Evolutionary conservation across 1,140 invertebrate genomes (phyloP), one percentile per base, ranked within the genome.

Genomic region (Saxidomus purpurata): DNA sequence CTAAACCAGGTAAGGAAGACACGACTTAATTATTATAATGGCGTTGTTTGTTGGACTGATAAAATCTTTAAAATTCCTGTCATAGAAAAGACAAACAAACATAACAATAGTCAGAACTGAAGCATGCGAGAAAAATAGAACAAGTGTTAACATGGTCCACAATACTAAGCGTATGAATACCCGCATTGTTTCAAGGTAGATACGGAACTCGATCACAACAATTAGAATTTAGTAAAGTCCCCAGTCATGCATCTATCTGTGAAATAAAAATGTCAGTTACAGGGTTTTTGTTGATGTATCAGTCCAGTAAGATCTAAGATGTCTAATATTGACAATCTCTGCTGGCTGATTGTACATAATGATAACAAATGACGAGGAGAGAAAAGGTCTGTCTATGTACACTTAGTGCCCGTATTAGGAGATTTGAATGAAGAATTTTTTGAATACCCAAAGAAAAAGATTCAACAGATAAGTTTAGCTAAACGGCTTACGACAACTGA

Each of bases 281-380:
- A 28, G 19, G 25, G 19, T 25, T 63, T 63, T 19, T 25, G 8
- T 63, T 63, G 59, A 63, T 63, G 25, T 63, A 63, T 63, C 59
- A 63, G 59, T 63, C 8, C 1, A 28, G n/a, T 63, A 63, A 19
- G 59, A 63, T 63, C 59, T 63, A 28, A 63, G 59, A 63, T 63
- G 59, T 63, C 59, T 28, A 63, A 63, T 28, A 28, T 63, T 63
- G 59, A 63, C 59, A 63, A 63, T 63, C 28, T 25, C n/a, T 63
- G 59, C 25, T 63, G 25, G n/a, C n/a, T 28, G 59, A 63, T 63
- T 63, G 59, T 63, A 25, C 25, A 63, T 63, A 63, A 63, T 63
- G 59, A 63, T 63, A 28, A 63, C 59, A 63, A 63, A 63, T 63
- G n/a, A 63, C 22, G 28, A 63, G n/a, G 3, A 28, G n/a, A n/a